Base-by-base conservation (phyloP, 2,797 vertebrate species). In the Enteromius radiatus region DNA sequence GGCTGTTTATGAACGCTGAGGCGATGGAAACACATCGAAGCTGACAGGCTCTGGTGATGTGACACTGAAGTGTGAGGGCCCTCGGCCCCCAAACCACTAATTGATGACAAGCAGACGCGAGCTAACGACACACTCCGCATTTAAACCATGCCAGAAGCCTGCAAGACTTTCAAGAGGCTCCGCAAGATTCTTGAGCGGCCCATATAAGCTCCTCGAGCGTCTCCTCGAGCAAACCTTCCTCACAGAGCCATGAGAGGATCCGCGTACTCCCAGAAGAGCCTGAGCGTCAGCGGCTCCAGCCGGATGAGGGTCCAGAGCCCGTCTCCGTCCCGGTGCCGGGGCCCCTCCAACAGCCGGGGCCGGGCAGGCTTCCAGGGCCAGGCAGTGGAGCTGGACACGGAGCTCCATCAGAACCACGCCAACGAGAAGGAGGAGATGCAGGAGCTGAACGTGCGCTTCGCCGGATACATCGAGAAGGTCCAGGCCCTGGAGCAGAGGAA, bases 351-450 rank as follows among this genome's bases (percentile, higher is more conserved):
- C 41, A 91, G 54, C 87, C 90, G 86, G 0, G 92, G 93, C 7
- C 93, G 92, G 15, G 43, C 92, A 0, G 93, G 92, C 14, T 89
- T 91, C 83, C 92, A 89, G 33, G 89, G 90, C 21, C 67, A 73
- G 1, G 82, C 28, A 0, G 87, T 94, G 0, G 92, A 92, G 83
- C 3, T 92, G 61, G 91, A 88, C 76, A 93, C 94, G 0, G 92
- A 95, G 91, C 91, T 94, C 84, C 94, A 95, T 84, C 91, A 94
- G 89, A 90, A 92, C 0, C 94, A 93, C 65, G 89, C 89, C 81
- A 94, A 93, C 2, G 95, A 95, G 90, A 96, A 96, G 83, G 95
- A 96, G 86, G 95, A 95, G 87, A 95, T 95, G 93, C 92, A 95
- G 83, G 92, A 95, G 82, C 90, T 95, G 75, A 94, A 92, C 4